Evolutionary conservation across 1,140 invertebrate species (phyloP).

Genomic region (Drosophila pachea): DNA sequence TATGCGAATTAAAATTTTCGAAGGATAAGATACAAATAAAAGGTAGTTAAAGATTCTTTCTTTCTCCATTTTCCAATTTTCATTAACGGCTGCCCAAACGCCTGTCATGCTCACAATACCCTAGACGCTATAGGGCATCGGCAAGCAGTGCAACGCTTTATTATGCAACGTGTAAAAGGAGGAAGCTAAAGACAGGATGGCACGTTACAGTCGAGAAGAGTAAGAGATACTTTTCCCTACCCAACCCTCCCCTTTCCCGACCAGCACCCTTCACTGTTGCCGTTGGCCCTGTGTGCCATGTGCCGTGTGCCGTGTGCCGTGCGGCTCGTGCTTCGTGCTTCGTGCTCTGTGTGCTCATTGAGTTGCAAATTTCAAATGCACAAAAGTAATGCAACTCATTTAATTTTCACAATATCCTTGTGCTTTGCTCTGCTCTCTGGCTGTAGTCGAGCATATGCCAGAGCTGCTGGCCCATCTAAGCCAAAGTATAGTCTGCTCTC

Average conservation of each 20-base stretch:
- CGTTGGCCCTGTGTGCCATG: too few relatives aligned
- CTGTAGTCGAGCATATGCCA: conserved; percentile 51
- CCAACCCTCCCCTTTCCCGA: too few relatives aligned
- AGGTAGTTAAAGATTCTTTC: too few relatives aligned
- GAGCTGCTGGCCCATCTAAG: conserved; percentile 26
- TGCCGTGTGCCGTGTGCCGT: too few relatives aligned
- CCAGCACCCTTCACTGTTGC: too few relatives aligned
- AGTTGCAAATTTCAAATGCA: conserved; percentile 76
- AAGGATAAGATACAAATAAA: too few relatives aligned
- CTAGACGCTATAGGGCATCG: conserved; percentile 10
- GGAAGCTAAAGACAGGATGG: conserved; percentile 53
- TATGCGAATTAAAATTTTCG: too few relatives aligned
- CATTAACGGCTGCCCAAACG: background rate
- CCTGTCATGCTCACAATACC: background rate
- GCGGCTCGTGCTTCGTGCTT: background rate
- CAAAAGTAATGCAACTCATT: conserved; percentile 75
- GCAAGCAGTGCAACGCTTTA: conserved; percentile 33
- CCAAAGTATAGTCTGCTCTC: conserved; percentile 16
- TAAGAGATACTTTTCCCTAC: too few relatives aligned
- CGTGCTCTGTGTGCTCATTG: conserved; percentile 59
- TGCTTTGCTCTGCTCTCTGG: conserved; percentile 45
- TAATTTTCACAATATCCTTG: conserved; percentile 75
- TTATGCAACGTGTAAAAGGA: conserved; percentile 61
- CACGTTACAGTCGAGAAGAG: conserved; percentile 10
- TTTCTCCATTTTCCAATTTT: too few relatives aligned